Evolutionary conservation across 2,888 invertebrate species (phyloP), one percentile per base, ranked within the genome.

Genomic region (Meiosimyza decipiens): DNA sequence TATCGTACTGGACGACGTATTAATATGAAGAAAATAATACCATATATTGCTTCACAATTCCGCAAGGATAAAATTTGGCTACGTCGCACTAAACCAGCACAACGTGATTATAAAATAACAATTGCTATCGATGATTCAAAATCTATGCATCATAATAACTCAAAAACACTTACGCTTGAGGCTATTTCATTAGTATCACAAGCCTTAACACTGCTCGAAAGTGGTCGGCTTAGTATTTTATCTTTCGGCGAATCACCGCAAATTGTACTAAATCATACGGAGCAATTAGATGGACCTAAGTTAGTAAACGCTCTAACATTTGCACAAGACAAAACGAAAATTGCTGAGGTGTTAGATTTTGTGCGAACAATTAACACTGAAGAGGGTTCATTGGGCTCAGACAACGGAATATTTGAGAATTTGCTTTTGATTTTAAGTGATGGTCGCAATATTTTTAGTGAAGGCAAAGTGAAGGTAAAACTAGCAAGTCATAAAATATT

Each of bases 31-130:
- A 96, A 87, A 79, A 95, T 99, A 71, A 98, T 99, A 83, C 96
- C 99, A 0, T 99, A 99, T 88, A 97, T 99, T 78, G 99, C 99
- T 18, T 98, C 98, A 75, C 95, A 99, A 87, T 99, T 98, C 88
- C 91, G 99, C 60, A 99, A 99, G 86, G 99, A 99, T 86, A 98
- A 98, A 86, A 99, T 99, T 82, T 99, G 99, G 99, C 85, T 99
- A 81, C 90, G 99, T 15, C 89, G 99, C 71, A 98, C 97, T 0
- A 97, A 97, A 85, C 97, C 98, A 0, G 96, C 96, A 1, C 96
- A 97, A 83, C 90, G 99, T 64, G 95, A 99, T 80, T 99, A 99
- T 87, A 98, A 98, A 86, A 96, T 99, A 65, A 92, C 97, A 22
- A 89, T 99, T 60, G 99, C 99, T 0, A 92, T 99, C 7, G 99